Percentiles rank a stretch among this genome's conserved stretches.
These are phyloP conservation scores for Gracilinanus agilis DNA, from an alignment of 2,113 vertebrate species.

Conservation along the genomic window DNA sequence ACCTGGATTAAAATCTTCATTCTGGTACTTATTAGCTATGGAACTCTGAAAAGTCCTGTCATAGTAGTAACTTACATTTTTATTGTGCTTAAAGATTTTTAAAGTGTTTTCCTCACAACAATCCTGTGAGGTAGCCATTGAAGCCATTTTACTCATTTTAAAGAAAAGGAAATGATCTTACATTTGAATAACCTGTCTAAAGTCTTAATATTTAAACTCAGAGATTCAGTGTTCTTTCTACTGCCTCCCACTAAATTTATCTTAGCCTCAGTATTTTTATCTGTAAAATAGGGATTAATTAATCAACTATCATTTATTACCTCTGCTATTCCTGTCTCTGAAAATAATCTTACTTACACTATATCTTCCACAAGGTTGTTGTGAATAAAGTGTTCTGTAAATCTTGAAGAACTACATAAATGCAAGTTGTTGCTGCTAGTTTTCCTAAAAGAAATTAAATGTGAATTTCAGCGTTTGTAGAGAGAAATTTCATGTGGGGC, in stretches of 20 bases:
- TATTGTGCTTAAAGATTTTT: neutral
- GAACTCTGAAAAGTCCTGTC: neutral
- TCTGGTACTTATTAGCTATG: neutral
- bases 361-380: neutral
- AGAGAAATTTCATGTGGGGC: neutral
- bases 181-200: neutral
- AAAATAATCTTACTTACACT: neutral
- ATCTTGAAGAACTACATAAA: neutral
- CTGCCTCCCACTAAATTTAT: neutral
- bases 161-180: neutral
- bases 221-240: neutral
- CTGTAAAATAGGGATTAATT: neutral
- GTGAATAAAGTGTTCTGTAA: neutral
- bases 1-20: neutral
- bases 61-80: neutral
- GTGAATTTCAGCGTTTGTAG: neutral
- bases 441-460: neutral
- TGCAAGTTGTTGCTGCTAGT: neutral
- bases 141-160: neutral
- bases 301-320: neutral
- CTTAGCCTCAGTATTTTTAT: neutral
- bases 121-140: neutral
- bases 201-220: neutral
- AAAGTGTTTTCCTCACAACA: neutral
- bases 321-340: neutral